Conservation (phyloP, 2,888 invertebrate genomes). For the Stenoptilia bipunctidactyla region DNA sequence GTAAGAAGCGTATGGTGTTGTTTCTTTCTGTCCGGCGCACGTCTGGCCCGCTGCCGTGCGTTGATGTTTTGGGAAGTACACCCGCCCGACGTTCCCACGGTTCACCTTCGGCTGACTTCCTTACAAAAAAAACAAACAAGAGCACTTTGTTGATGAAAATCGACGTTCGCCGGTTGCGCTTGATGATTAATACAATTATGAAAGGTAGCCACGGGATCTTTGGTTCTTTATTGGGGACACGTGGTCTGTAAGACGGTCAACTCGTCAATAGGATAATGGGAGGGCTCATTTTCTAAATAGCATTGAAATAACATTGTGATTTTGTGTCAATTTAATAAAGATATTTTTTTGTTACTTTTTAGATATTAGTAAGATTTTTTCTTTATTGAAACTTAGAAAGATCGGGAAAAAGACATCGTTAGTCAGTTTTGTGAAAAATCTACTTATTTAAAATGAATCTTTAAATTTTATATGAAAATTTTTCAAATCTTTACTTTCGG, state of each 20-base stretch:
- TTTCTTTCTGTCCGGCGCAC: constrained; percentile 52
- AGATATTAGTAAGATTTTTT: no score
- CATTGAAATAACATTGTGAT: no score
- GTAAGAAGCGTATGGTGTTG: constrained; percentile 17
- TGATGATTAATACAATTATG: constrained; percentile 71
- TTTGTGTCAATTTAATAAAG: no score
- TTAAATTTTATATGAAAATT: no score
- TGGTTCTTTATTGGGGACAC: constrained; percentile 61
- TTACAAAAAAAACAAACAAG: constrained; percentile 72
- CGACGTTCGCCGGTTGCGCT: constrained; percentile 68
- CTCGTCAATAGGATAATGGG: background rate
- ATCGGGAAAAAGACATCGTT: no score
- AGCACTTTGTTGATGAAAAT: constrained; percentile 69
- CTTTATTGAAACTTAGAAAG: no score
- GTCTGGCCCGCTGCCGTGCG: constrained; percentile 66
- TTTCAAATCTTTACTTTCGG: no score
- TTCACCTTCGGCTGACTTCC: constrained; percentile 69
- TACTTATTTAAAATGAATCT: no score
- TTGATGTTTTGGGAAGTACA: constrained; percentile 73
- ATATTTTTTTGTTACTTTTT: no score
- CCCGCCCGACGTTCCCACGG: constrained; percentile 71
- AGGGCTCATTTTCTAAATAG: background rate
- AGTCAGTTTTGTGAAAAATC: no score
- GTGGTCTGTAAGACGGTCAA: constrained; percentile 32
- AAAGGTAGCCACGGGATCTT: constrained; percentile 54